Percentiles rank a stretch among this genome's conserved stretches.
These are phyloP conservation scores for Pitta sordida DNA, from an alignment of 2,113 vertebrate species.

Conservation along the genomic window DNA sequence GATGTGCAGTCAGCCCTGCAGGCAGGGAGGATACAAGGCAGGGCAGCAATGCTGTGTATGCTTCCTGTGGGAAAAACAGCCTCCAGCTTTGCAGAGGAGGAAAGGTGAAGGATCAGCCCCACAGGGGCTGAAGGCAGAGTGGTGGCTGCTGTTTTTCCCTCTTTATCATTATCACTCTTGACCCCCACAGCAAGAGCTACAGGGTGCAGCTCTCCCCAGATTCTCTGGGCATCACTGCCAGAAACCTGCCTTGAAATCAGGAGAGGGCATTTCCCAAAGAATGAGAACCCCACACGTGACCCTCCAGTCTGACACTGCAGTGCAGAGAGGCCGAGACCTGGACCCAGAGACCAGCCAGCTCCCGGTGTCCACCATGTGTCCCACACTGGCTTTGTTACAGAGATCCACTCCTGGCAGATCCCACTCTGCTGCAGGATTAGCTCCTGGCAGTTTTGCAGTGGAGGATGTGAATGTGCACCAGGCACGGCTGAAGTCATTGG, in stretches of 20 bases:
- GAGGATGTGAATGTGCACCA: neutral
- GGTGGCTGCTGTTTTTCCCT: neutral
- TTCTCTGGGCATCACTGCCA: neutral
- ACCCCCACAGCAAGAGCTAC: neutral
- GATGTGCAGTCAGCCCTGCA: neutral
- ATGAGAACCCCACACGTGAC: neutral
- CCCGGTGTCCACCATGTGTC: neutral
- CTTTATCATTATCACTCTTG: neutral
- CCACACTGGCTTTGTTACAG: neutral
- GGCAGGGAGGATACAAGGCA: neutral
- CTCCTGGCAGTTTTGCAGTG: neutral
- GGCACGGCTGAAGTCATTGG: neutral
- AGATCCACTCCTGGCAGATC: neutral
- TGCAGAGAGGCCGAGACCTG: neutral
- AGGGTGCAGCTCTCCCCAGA: fast-evolving
- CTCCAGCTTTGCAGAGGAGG: fast-evolving
- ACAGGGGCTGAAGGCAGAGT: neutral
- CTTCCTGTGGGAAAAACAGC: neutral
- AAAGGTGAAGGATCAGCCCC: neutral
- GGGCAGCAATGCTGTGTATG: fast-evolving
- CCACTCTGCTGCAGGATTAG: neutral
- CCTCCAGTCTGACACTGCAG: neutral
- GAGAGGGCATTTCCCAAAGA: neutral
- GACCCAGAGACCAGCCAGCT: neutral
- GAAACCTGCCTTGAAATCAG: neutral